Percentiles rank a stretch among this genome's conserved stretches.
Evolutionary conservation across 2,797 vertebrate species (phyloP).

Genomic region (Myotis pilosus): DNA sequence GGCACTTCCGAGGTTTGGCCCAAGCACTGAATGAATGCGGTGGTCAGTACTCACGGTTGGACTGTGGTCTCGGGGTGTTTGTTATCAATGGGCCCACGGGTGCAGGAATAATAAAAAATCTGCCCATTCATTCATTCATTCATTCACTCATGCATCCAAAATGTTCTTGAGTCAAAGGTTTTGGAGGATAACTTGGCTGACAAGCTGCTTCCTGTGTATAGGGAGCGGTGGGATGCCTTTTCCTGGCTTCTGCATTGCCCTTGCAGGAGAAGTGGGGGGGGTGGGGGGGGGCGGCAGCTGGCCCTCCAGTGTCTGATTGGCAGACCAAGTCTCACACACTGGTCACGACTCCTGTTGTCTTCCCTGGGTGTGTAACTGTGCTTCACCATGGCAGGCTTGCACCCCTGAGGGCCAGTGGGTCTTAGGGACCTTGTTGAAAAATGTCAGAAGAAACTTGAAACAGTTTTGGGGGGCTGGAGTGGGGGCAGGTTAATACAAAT

Average conservation of each 20-base stretch:
- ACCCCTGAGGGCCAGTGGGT: background rate
- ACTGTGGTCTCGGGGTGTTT: rapidly evolving
- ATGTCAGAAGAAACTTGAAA: background rate
- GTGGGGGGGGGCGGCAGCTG: background rate
- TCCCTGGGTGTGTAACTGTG: background rate
- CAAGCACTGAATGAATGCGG: rapidly evolving
- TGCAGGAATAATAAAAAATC: background rate
- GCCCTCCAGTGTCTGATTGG: background rate
- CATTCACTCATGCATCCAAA: background rate
- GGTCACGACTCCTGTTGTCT: background rate
- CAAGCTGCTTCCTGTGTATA: too few species aligned
- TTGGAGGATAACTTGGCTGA: too few species aligned
- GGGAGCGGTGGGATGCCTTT: background rate
- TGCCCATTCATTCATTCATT: too few species aligned
- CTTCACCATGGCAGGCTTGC: background rate
- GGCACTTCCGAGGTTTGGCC: background rate
- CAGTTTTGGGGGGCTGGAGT: too few species aligned
- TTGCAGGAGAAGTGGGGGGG: background rate
- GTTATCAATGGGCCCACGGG: rapidly evolving
- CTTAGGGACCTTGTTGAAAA: background rate
- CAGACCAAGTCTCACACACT: background rate
- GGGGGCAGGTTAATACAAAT: too few species aligned
- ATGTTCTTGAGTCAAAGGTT: too few species aligned
- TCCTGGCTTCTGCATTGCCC: background rate
- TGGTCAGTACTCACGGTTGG: rapidly evolving